These are phyloP conservation scores for Sebastes kiyomatsui DNA, from an alignment of 2,797 vertebrate species.

Conservation along the genomic window DNA sequence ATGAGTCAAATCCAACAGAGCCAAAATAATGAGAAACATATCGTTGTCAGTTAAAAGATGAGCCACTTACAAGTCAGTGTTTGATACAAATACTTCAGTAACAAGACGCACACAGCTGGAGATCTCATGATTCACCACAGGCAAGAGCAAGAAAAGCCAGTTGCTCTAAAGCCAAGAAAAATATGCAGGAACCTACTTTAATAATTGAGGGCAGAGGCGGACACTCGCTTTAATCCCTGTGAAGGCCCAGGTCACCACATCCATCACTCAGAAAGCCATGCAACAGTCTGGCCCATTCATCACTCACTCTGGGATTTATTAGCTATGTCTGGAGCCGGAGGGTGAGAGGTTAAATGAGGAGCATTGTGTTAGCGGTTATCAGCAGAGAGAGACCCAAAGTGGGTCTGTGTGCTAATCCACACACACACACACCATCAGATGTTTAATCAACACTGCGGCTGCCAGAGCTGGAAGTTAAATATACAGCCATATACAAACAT, in stretches of 20 bases:
- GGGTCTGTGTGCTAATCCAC: slow-evolving; percentile 49
- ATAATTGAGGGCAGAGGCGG: slow-evolving; percentile 72
- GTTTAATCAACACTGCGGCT: slow-evolving; percentile 51
- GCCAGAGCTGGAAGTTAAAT: slow-evolving; percentile 45
- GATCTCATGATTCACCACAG: slow-evolving; percentile 30
- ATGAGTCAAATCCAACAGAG: slow-evolving; percentile 6
- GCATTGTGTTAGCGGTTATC: slow-evolving; percentile 67
- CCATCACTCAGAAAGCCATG: slow-evolving; percentile 58
- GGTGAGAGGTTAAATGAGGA: slow-evolving; percentile 73
- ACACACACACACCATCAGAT: slow-evolving; percentile 7
- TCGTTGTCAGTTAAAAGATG: neutral
- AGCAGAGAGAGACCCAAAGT: slow-evolving; percentile 48
- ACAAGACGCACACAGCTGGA: slow-evolving; percentile 12
- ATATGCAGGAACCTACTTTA: slow-evolving; percentile 49
- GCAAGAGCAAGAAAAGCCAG: neutral
- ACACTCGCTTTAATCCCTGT: slow-evolving; percentile 58
- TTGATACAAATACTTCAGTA: slow-evolving; percentile 6
- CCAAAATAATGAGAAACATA: slow-evolving; percentile 22
- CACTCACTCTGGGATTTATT: slow-evolving; percentile 75
- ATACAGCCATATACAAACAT: slow-evolving; percentile 39
- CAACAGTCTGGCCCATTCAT: slow-evolving; percentile 59
- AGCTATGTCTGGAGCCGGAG: slow-evolving; percentile 59
- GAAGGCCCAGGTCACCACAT: slow-evolving; percentile 53
- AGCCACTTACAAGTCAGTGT: neutral
- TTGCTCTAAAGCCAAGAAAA: slow-evolving; percentile 42